A percentile compares a stretch with the other conserved stretches of the same genome.
Evolutionary conservation across 2,888 invertebrate genomes (phyloP).

Genomic region (Acrobasis repandana): DNA sequence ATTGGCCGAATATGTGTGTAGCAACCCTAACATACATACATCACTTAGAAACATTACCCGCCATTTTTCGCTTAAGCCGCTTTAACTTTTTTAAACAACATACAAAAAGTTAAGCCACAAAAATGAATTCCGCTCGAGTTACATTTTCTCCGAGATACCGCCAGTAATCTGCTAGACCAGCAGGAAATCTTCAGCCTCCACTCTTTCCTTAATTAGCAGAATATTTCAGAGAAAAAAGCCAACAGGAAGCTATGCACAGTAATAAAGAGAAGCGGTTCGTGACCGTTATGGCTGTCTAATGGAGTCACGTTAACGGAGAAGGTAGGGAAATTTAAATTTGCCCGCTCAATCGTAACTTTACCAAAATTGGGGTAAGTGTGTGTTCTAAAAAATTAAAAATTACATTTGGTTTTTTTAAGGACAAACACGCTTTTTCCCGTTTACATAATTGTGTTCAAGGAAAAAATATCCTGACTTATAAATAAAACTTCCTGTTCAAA

Average conservation of each 20-base stretch:
- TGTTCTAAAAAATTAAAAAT: no score
- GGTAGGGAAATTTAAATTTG: conserved; percentile 12
- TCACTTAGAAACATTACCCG: conserved; percentile 9
- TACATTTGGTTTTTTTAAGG: no score
- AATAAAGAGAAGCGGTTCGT: conserved; percentile 53
- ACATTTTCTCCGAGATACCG: conserved; percentile 62
- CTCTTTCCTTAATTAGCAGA: conserved; percentile 78
- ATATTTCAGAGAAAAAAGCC: conserved; percentile 73
- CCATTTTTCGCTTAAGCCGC: conserved; percentile 14
- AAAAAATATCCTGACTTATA: no score
- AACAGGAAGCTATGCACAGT: conserved; percentile 63
- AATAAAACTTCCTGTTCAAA: no score
- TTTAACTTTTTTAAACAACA: conserved; percentile 44
- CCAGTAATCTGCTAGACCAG: conserved; percentile 68
- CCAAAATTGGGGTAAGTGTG: no score
- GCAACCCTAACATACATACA: no score
- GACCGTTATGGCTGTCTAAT: conserved; percentile 64
- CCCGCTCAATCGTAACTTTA: conserved; percentile 3
- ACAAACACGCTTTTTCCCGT: no score
- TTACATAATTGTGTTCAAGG: no score
- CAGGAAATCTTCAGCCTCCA: conserved; percentile 76
- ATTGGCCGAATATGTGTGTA: no score
- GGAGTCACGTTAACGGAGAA: conserved; percentile 51
- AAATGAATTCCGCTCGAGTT: conserved; percentile 58
- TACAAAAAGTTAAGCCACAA: conserved; percentile 57